These are phyloP conservation scores for Calliphora vomitoria DNA, from an alignment of 2,888 invertebrate genomes.

Conservation along the genomic window DNA sequence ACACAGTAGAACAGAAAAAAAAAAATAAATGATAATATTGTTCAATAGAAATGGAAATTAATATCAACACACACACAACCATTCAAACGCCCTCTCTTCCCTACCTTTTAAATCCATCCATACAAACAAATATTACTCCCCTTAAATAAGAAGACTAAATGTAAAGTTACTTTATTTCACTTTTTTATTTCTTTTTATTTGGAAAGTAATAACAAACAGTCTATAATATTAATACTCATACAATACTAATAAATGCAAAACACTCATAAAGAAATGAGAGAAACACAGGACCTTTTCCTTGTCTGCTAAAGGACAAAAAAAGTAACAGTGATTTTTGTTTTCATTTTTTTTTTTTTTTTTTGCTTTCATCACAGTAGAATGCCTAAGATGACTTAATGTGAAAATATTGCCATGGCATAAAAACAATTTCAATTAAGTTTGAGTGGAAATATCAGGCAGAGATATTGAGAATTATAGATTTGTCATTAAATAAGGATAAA, in stretches of 20 bases:
- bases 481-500: neutral
- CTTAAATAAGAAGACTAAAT: slow-evolving; percentile 5
- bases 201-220: slow-evolving; percentile 34
- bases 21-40: slow-evolving; percentile 49
- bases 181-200: slow-evolving; percentile 32
- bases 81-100: neutral
- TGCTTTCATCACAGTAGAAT: neutral
- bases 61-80: neutral
- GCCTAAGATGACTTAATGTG: neutral
- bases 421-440: neutral
- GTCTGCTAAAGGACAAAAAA: neutral
- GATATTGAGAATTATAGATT: slow-evolving; percentile 16
- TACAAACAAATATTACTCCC: neutral
- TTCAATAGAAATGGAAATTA: slow-evolving; percentile 41
- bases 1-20: slow-evolving; percentile 22
- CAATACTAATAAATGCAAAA: slow-evolving; percentile 23
- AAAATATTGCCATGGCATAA: neutral
- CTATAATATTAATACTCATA: slow-evolving; percentile 23
- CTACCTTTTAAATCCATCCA: neutral
- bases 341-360: no score
- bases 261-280: neutral
- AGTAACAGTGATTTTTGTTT: neutral
- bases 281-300: neutral
- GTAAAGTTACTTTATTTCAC: slow-evolving; percentile 31
- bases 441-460: neutral